Percentiles rank a stretch among this genome's conserved stretches.
Evolutionary conservation across 2,797 vertebrate species (phyloP).

Genomic region (Tamandua tetradactyla): DNA sequence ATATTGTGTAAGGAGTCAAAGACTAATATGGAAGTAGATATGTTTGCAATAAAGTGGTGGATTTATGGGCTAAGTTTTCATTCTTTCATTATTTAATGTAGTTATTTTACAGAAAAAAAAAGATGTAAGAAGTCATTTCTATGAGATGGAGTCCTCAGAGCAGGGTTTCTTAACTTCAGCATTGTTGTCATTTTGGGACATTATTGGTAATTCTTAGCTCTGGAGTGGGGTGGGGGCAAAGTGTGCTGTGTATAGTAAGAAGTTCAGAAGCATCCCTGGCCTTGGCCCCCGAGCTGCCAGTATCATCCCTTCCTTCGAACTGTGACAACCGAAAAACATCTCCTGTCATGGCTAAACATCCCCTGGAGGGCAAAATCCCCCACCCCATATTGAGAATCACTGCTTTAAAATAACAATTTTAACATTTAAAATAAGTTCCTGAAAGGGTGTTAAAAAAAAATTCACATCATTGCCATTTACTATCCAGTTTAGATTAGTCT

Average conservation of each 20-base stretch:
- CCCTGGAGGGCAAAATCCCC: neutral
- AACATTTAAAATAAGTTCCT: neutral
- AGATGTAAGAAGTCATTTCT: neutral
- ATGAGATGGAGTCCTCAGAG: neutral
- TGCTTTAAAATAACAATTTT: neutral
- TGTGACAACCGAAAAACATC: neutral
- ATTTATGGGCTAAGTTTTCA: neutral
- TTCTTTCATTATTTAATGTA: neutral
- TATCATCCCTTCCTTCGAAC: neutral
- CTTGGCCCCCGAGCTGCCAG: neutral
- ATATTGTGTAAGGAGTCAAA: neutral
- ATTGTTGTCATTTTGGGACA: neutral
- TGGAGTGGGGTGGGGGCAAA: accelerated
- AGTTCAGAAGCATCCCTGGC: neutral
- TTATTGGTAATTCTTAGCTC: neutral
- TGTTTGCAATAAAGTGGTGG: no score
- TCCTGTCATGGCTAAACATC: neutral
- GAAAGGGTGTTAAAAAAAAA: neutral
- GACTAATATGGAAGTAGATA: neutral
- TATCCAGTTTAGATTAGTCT: neutral
- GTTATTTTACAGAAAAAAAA: conserved; percentile 5
- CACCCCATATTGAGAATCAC: neutral
- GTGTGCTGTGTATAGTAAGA: neutral
- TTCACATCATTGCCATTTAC: neutral
- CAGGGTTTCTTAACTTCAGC: neutral